A percentile compares a stretch with the other conserved stretches of the same genome.
These are phyloP conservation scores for Fregata magnificens DNA, from an alignment of 2,113 vertebrate species.

Conservation along the genomic window DNA sequence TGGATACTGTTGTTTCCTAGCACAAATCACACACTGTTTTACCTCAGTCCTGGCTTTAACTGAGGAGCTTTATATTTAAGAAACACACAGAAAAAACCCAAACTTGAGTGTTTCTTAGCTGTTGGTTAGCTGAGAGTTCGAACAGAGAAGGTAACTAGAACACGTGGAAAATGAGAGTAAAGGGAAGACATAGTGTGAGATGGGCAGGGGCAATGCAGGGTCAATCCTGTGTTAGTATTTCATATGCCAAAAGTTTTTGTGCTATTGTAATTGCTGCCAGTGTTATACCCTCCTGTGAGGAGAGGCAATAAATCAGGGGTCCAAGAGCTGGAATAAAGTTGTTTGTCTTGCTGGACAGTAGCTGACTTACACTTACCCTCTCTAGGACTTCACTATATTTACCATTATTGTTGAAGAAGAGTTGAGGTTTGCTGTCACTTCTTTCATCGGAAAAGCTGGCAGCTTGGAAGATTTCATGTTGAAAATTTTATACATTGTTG, in stretches of 20 bases:
- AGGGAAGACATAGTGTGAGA: neutral
- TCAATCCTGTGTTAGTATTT: constrained; percentile 76
- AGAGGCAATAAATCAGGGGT: constrained; percentile 68
- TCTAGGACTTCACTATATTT: constrained; percentile 55
- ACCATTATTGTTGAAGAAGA: constrained; percentile 62
- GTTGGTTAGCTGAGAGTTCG: constrained; percentile 27
- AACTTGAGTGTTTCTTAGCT: constrained; percentile 50
- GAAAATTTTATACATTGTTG: constrained; percentile 66
- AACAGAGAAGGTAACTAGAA: constrained; percentile 43
- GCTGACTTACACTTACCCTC: constrained; percentile 61
- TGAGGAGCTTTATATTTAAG: constrained; percentile 75
- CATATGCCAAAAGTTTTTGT: constrained; percentile 82
- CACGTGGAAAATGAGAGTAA: constrained; percentile 16
- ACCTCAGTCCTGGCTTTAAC: constrained; percentile 85
- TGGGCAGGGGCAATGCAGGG: constrained; percentile 67
- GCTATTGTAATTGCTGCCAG: constrained; percentile 77
- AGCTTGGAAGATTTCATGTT: constrained; percentile 66
- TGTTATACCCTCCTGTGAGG: constrained; percentile 75
- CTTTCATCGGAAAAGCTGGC: constrained; percentile 66
- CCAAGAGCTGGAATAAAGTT: constrained; percentile 46
- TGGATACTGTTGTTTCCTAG: constrained; percentile 82
- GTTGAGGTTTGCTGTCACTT: constrained; percentile 43
- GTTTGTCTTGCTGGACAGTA: constrained; percentile 45
- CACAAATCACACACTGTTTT: constrained; percentile 90
- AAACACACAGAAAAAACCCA: constrained; percentile 43